These are phyloP conservation scores for Amblyjoppa fuscipennis DNA, from an alignment of 2,888 invertebrate species.

Conservation along the genomic window DNA sequence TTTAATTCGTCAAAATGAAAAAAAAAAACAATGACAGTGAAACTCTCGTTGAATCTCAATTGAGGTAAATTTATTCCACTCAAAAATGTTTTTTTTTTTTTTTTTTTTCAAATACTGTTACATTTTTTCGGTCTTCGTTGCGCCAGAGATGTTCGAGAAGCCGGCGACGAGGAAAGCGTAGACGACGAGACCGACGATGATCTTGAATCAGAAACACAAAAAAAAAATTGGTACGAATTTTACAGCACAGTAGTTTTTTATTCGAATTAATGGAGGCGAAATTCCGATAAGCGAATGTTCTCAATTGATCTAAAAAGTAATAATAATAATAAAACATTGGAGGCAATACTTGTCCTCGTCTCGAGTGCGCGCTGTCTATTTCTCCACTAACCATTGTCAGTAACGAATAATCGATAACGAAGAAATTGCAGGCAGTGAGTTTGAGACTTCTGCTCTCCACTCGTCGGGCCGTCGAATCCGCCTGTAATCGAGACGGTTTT, in stretches of 20 bases:
- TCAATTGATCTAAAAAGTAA: too few relatives aligned
- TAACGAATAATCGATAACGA: constrained; percentile 69
- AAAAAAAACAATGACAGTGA: neutral
- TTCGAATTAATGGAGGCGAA: constrained; percentile 9
- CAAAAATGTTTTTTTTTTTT: constrained; percentile 2
- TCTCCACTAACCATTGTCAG: constrained; percentile 65
- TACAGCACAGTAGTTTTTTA: neutral
- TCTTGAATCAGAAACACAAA: constrained; percentile 55
- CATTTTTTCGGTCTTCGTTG: constrained; percentile 28
- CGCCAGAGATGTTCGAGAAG: constrained; percentile 24
- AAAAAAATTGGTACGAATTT: neutral
- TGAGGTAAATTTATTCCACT: constrained; percentile 1
- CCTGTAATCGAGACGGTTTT: constrained; percentile 55
- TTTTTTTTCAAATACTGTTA: constrained; percentile 1
- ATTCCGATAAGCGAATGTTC: neutral
- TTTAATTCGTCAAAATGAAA: constrained; percentile 32
- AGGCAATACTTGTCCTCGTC: neutral
- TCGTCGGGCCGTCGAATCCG: constrained; percentile 60
- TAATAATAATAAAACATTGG: neutral
- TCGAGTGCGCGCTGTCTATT: neutral
- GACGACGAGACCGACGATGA: constrained; percentile 62
- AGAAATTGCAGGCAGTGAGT: constrained; percentile 69
- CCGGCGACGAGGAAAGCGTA: constrained; percentile 68
- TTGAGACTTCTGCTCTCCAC: constrained; percentile 64
- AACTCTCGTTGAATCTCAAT: neutral